Evolutionary conservation across 1,140 invertebrate genomes (phyloP), one percentile per base, ranked within the genome.

Genomic region (Tetramorium simillimum): DNA sequence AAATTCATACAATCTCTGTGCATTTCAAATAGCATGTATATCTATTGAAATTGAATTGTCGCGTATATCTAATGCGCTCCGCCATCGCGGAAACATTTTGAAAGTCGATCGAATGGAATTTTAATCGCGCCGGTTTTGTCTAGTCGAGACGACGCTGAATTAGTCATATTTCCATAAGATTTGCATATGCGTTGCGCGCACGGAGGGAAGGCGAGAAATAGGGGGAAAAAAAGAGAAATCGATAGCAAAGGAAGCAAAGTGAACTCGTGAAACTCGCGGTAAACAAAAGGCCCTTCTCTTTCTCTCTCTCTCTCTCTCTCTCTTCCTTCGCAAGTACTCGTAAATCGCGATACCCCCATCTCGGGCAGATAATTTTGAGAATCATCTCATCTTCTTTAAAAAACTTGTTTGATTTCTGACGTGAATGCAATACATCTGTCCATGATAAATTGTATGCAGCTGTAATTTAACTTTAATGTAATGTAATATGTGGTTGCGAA

Each of bases 151-250:
- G 63, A 56, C 49, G 65, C 37, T 56, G 78, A 81, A 81, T 81
- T 81, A 56, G 49, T 81, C 49, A 81, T 65, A 85, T 78, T 65
- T 80, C 73, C 58, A 28, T 78, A 65, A 85, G 60, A 65, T 78
- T 78, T 78, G 56, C 82, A 62, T 80, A 67, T 33, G 18, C 9
- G 70, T 14, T 76, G 24, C 12, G 69, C 40, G 7, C 46, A 43
- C 10, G n/a, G 18, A 40, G 60, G 46, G 4, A 7, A 12, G 14
- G 37, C 2, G 21, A 46, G 16, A 33, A 6, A 18, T 33, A 40
- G 16, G n/a, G 21, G 21, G 6, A 14, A 43, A 12, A 6, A n/a
- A 24, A 77, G n/a, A 33, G 10, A 63, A 21, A 18, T 63, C 82
- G 60, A 78, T 65, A 33, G 3, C 46, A 53, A 67, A 80, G 37